A percentile compares a stretch with the other conserved stretches of the same genome.
Evolutionary conservation across 2,113 vertebrate species (phyloP).

Genomic region (Hypanus sabinus): DNA sequence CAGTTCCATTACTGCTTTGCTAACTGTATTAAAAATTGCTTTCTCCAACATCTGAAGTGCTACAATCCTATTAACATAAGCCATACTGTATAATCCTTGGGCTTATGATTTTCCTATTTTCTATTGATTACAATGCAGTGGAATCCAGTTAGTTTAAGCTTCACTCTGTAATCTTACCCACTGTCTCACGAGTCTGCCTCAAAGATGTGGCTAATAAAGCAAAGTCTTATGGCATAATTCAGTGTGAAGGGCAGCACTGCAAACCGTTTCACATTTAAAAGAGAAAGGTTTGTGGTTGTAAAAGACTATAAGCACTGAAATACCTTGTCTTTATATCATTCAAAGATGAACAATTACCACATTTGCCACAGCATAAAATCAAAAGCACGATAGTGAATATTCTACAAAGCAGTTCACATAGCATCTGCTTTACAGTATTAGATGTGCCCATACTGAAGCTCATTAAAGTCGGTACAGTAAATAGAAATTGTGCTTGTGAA

Average conservation of each 20-base stretch:
- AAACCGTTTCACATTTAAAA: neutral
- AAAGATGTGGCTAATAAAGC: neutral
- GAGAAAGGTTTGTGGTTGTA: neutral
- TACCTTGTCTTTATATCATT: neutral
- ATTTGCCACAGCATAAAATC: neutral
- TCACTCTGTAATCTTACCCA: constrained; percentile 3
- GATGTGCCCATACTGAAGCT: neutral
- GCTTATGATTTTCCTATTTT: constrained; percentile 1
- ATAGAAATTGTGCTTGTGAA: neutral
- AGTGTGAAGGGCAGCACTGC: neutral
- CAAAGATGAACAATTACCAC: neutral
- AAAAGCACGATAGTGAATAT: neutral
- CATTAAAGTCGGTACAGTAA: neutral
- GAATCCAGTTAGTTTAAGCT: constrained; percentile 34
- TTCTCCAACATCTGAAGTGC: neutral
- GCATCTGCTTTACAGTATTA: neutral
- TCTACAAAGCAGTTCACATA: neutral
- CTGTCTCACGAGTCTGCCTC: neutral
- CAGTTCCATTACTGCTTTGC: neutral
- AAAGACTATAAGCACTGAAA: neutral
- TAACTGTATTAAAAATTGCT: constrained; percentile 12
- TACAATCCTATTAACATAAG: constrained; percentile 32
- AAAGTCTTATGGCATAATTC: neutral
- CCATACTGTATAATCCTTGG: neutral
- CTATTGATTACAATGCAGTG: constrained; percentile 16